These are phyloP conservation scores for Phylloscopus trochilus DNA, from an alignment of 2,113 vertebrate genomes.

Conservation along the genomic window DNA sequence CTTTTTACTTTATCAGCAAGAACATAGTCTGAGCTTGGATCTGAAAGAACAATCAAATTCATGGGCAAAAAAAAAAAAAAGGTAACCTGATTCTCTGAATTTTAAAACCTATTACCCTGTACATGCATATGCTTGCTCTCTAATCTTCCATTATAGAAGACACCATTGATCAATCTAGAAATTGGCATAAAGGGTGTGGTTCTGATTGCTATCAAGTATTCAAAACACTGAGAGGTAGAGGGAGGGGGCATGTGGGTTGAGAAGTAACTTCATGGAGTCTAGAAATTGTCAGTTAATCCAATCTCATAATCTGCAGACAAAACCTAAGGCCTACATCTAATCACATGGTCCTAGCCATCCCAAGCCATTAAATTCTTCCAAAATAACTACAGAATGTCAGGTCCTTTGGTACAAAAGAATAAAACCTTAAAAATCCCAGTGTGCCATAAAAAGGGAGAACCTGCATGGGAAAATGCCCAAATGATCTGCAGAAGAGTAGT, in stretches of 20 bases:
- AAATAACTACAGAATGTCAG: not conserved
- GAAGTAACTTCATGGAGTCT: not conserved
- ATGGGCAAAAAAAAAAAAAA: not conserved
- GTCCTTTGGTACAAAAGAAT: not conserved
- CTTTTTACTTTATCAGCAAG: not conserved
- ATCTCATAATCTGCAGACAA: not conserved
- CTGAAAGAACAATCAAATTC: not conserved
- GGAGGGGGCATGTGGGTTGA: fast-evolving
- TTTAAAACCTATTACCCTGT: not conserved
- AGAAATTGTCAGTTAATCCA: not conserved
- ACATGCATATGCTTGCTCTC: not conserved
- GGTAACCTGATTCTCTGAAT: not conserved
- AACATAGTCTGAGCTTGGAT: not conserved
- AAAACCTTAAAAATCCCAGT: not conserved
- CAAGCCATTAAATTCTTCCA: not conserved
- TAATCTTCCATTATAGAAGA: not conserved
- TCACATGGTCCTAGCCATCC: not conserved
- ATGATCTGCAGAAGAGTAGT: not conserved
- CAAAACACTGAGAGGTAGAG: not conserved
- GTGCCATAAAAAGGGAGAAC: not conserved
- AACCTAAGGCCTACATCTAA: not conserved
- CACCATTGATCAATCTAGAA: not conserved
- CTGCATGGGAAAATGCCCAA: not conserved
- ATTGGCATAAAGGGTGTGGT: not conserved
- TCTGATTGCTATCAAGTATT: not conserved